phyloP scores from a whole-genome alignment of 2,888 invertebrate species.

The Apodemia zela region DNA sequence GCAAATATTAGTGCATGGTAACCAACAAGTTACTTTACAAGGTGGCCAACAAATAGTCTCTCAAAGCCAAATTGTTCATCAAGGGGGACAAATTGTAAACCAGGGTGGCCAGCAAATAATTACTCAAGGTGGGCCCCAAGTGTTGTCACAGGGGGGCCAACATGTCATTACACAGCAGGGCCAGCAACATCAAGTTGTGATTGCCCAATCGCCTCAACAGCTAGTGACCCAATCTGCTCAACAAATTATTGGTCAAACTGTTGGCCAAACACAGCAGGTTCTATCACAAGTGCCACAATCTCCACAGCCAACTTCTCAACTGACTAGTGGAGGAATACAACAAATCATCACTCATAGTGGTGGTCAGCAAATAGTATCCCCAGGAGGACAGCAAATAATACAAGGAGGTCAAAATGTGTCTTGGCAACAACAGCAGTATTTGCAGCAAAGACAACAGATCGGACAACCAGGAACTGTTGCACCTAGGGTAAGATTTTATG shows the following conservation, averaged over 20 bases:
- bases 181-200: constrained; percentile 71
- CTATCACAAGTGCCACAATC: constrained; percentile 68
- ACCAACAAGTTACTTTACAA: constrained; percentile 72
- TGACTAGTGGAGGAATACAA: constrained; percentile 65
- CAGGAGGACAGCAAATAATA: constrained; percentile 67
- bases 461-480: constrained; percentile 75
- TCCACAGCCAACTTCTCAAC: constrained; percentile 56
- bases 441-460: constrained; percentile 73
- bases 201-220: constrained; percentile 72
- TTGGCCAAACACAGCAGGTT: constrained; percentile 65
- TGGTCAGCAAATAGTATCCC: constrained; percentile 71
- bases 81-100: constrained; percentile 69
- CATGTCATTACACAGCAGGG: constrained; percentile 74
- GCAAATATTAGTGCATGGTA: constrained; percentile 73
- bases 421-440: constrained; percentile 74
- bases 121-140: constrained; percentile 65
- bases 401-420: constrained; percentile 70
- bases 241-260: constrained; percentile 65
- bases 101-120: constrained; percentile 70
- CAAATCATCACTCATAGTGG: constrained; percentile 75
- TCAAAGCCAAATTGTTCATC: constrained; percentile 71
- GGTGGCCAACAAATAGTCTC: constrained; percentile 71
- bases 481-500: constrained; percentile 58
- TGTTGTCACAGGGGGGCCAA: constrained; percentile 70
- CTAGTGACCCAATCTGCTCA: constrained; percentile 71